Base-by-base conservation (phyloP, 2,797 vertebrate species). In the Sylvia borin region DNA sequence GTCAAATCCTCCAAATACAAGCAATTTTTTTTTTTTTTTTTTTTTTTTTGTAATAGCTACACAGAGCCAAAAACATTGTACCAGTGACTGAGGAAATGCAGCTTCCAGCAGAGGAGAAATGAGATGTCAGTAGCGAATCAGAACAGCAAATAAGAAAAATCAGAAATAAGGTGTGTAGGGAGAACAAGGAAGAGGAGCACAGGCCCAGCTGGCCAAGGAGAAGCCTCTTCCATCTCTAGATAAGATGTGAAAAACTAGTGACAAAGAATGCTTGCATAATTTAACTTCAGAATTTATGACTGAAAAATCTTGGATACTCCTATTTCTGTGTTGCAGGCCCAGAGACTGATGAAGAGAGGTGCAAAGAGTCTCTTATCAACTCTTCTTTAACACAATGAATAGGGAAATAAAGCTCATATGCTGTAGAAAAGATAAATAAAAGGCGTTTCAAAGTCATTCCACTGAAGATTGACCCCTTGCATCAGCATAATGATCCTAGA, bases 351-450 rank as follows among this genome's bases (percentile, higher is more conserved):
- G 21, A 42, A 34, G 5, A 61, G 3, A 9, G 5, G 10, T 18
- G 0, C 5, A 62, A 87, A 7, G 2, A 65, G 16, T 16, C 22
- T 67, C 27, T n/a, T 60, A 38, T 45, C 36, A 74, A 5, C 12
- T 32, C 3, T 13, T 74, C 25, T 82, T 68, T 8, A 68, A 29
- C 38, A 65, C 10, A 79, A 79, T 1, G 9, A 42, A 22, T 1
- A 53, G 1, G 50, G 12, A 40, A 55, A 83, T 11, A 17, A 51
- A 64, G 16, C 9, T 13, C 11, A 0, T 29, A 13, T 19, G 2
- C 4, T 26, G 15, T 5, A 67, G n/a, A 47, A 75, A 4, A 72
- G 26, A 73, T 1, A 57, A 40, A 48, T 19, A 36, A 55, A 65
- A 71, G 18, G 22, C 5, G 43, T 90, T 31, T 73, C 47, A 54